Evolutionary conservation across 2,888 invertebrate species (phyloP), one percentile per base, ranked within the genome.

Genomic region (Formica aserva): DNA sequence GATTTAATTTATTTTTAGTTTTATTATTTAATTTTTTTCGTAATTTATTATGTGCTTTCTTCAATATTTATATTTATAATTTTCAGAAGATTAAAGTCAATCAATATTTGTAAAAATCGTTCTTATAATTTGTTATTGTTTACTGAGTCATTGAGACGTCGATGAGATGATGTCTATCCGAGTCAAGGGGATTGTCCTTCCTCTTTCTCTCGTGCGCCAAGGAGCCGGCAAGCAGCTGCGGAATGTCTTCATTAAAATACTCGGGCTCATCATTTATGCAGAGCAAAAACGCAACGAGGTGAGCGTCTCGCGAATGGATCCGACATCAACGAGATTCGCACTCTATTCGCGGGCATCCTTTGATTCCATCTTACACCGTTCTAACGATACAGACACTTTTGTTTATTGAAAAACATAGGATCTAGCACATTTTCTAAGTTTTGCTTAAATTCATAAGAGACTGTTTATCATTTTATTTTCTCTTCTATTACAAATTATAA

Each of bases 191-290:
- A 65, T 76, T 86, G 83, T 86, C 78, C 82, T 89, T 89, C 84
- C 85, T 89, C 87, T 88, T 86, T 86, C 87, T 86, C 87, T 78
- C 86, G 89, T 89, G 88, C 89, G 91, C 89, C 91, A 87, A 91
- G 90, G 86, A 92, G 87, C 87, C 89, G 89, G 91, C 91, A 88
- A 91, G 90, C 93, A 88, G 87, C 88, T 91, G 87, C 91, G 93
- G 93, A 93, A 93, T 93, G 93, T 93, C 93, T 93, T 93, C 93
- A 93, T 93, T 93, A 93, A 93, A 93, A 93, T 93, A 92, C 92
- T 91, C 91, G 88, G 85, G 90, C 92, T 93, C 93, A 93, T 93
- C 93, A 92, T 93, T 93, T 93, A 93, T 93, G 93, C 93, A 92
- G 91, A 92, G 92, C 93, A 93, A 93, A 93, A 93, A 93, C 92